These are phyloP conservation scores for Drosophila insularis DNA, from an alignment of 1,140 invertebrate genomes.

Conservation along the genomic window DNA sequence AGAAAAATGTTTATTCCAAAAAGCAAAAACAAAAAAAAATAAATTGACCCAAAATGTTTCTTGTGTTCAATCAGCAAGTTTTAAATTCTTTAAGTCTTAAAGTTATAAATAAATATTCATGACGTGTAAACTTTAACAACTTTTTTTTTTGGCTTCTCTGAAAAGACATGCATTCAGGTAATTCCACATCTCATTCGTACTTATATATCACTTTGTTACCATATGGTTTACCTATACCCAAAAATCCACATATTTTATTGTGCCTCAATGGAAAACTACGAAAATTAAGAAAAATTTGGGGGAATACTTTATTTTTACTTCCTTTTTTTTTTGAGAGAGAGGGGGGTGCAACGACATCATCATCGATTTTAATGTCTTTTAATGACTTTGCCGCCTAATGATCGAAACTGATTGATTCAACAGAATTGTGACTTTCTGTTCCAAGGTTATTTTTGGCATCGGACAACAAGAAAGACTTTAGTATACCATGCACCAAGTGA, in stretches of 20 bases:
- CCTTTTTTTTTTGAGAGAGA: background rate
- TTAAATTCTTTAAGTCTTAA: background rate
- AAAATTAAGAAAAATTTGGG: background rate
- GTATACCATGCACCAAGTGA: too few relatives aligned
- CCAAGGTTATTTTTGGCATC: conserved; percentile 58
- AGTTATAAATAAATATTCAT: background rate
- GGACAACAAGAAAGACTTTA: background rate
- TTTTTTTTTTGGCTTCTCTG: too few relatives aligned
- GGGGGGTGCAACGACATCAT: conserved; percentile 3
- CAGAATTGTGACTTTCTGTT: conserved; percentile 46
- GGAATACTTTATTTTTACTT: conserved; percentile 19
- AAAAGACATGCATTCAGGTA: too few relatives aligned
- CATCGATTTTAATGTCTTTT: conserved; percentile 61
- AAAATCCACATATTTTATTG: conserved; percentile 28
- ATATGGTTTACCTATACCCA: background rate
- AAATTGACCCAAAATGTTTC: background rate
- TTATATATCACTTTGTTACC: background rate
- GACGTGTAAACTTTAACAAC: background rate
- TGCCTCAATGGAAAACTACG: background rate
- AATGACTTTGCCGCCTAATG: conserved; percentile 73
- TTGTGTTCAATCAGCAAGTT: background rate
- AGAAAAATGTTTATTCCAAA: background rate
- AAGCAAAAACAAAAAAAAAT: too few relatives aligned
- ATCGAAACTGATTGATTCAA: conserved; percentile 69
- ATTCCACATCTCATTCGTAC: background rate